Percentiles rank a stretch among this genome's conserved stretches.
Conservation (phyloP, 2,888 invertebrate species). For the Zygaena filipendulae region DNA sequence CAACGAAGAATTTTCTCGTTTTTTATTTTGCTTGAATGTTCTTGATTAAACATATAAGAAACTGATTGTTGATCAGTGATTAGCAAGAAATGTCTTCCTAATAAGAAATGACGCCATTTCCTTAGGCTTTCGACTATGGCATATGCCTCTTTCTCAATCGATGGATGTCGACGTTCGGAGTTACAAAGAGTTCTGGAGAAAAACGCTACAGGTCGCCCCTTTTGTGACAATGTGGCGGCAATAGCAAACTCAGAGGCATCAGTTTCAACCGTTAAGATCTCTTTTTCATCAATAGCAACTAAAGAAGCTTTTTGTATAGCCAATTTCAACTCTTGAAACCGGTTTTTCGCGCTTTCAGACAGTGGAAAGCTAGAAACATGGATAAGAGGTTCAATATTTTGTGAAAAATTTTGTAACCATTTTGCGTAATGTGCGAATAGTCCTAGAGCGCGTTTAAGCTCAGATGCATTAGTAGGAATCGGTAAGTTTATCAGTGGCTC, state of each 20-base stretch:
- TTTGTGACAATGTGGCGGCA: constrained; percentile 8
- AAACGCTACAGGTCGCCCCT: constrained; percentile 10
- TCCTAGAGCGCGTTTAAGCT: constrained; percentile 9
- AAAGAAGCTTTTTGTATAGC: constrained; percentile 4
- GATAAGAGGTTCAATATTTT: constrained; percentile 3
- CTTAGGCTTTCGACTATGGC: constrained; percentile 7
- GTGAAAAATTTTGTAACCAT: constrained; percentile 13
- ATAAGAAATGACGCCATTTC: constrained; percentile 10
- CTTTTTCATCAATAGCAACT: constrained; percentile 6
- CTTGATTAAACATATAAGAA: constrained; percentile 10
- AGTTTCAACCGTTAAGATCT: constrained; percentile 5
- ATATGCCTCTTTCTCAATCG: constrained; percentile 8
- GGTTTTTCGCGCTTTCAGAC: background rate
- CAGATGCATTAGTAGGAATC: constrained; percentile 3
- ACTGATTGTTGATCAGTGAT: constrained; percentile 15
- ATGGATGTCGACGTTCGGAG: constrained; percentile 7
- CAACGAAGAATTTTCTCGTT: constrained; percentile 16
- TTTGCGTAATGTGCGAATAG: constrained; percentile 14
- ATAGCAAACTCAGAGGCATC: constrained; percentile 8
- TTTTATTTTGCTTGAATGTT: constrained; percentile 12
- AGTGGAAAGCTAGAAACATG: constrained; percentile 3
- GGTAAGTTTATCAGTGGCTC: constrained; percentile 11
- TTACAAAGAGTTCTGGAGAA: constrained; percentile 8
- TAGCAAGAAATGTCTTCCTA: constrained; percentile 6
- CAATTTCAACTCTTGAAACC: constrained; percentile 9